phyloP scores from a whole-genome alignment of 2,888 invertebrate genomes.

The Drosophila prostipennis region DNA sequence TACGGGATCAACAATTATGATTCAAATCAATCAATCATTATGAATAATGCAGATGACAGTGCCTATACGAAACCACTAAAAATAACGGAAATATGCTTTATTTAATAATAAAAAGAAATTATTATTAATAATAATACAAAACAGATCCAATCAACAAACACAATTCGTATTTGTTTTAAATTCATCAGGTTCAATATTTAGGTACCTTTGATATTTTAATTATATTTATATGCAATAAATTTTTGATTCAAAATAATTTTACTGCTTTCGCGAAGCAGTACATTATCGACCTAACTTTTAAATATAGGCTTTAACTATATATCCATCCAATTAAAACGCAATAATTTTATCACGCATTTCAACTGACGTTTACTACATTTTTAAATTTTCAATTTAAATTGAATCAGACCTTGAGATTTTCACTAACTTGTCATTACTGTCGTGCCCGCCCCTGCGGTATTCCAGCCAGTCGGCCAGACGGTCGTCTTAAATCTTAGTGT shows the following conservation, averaged over 20 bases:
- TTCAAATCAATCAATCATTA: too few species aligned
- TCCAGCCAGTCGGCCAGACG: slow-evolving; percentile 31
- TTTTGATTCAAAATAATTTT: too few species aligned
- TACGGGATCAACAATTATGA: not conserved
- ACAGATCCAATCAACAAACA: too few species aligned
- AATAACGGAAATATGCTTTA: not conserved
- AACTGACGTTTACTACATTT: not conserved
- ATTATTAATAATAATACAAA: not conserved
- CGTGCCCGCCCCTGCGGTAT: slow-evolving; percentile 29
- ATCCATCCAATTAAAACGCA: slow-evolving; percentile 3
- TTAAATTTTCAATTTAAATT: slow-evolving; percentile 25
- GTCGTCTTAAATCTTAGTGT: slow-evolving; percentile 52
- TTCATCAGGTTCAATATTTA: too few species aligned
- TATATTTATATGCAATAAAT: too few species aligned
- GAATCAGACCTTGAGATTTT: slow-evolving; percentile 18
- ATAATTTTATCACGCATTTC: slow-evolving; percentile 1
- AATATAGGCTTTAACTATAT: too few species aligned
- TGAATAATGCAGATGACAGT: too few species aligned
- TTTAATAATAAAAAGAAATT: not conserved
- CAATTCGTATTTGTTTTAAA: too few species aligned
- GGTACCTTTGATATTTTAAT: too few species aligned
- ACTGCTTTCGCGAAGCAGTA: too few species aligned
- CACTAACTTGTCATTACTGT: slow-evolving; percentile 25
- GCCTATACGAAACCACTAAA: too few species aligned
- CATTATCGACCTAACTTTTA: too few species aligned